These are phyloP conservation scores for Falco novaeseelandiae DNA, from an alignment of 2,797 vertebrate genomes.

Conservation along the genomic window DNA sequence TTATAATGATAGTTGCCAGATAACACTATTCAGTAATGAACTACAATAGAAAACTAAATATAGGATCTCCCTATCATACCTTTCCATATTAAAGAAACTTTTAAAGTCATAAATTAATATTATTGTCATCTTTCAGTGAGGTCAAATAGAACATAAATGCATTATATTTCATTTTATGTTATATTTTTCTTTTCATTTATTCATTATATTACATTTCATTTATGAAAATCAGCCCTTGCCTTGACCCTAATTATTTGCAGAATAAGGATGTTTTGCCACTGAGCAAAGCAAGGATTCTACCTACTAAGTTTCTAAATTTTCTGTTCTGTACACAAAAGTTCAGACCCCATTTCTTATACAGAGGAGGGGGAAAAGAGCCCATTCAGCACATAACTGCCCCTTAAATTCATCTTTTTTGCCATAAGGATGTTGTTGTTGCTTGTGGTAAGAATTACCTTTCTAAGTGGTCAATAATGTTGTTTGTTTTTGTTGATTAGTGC, in stretches of 20 bases:
- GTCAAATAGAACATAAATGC: neutral
- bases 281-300: neutral
- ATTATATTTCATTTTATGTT: neutral
- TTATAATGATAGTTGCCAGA: neutral
- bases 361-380: neutral
- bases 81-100: neutral
- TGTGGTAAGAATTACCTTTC: neutral
- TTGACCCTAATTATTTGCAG: neutral
- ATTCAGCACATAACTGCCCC: neutral
- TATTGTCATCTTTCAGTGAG: neutral
- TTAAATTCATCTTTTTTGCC: neutral
- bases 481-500: neutral
- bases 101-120: neutral
- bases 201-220: too few relatives aligned
- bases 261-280: neutral
- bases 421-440: neutral
- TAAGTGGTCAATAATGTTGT: slow-evolving; percentile 23
- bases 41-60: neutral
- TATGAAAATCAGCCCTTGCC: neutral
- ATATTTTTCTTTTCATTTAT: too few relatives aligned
- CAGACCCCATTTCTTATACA: neutral
- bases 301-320: neutral
- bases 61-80: neutral
- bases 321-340: neutral
- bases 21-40: neutral